Base-by-base conservation (phyloP, 2,113 vertebrate species). In the Istiophorus platypterus region DNA sequence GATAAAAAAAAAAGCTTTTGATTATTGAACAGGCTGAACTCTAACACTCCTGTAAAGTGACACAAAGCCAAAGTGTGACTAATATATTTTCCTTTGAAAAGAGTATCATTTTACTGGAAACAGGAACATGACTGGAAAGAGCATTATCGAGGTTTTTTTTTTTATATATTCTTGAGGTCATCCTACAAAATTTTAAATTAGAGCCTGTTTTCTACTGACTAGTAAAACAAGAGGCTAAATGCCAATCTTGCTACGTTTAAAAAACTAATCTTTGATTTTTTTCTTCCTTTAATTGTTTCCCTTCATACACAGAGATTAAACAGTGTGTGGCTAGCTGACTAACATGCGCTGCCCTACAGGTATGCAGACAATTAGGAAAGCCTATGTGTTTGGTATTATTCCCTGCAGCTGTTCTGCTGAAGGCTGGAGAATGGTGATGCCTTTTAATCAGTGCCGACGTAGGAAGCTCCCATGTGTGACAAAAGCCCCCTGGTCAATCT, bases 361-460 rank as follows among this genome's bases (percentile, higher is more conserved):
- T 93, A 92, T 90, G 86, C 85, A 90, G 81, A 91, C 88, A 91
- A 90, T 91, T 84, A 94, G 80, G 66, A 81, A 80, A 72, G 72
- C 63, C 70, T 89, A 68, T 76, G 37, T 83, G 83, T 92, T 93
- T 92, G 86, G 67, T 81, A 65, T 72, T 70, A 80, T 85, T 80
- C 79, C 90, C 85, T 85, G 85, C 84, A 87, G 90, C 66, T 68
- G 39, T 69, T 76, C 22, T 72, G 82, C 85, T 85, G 71, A 77
- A 57, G 86, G 83, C 80, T 79, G 80, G 71, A 75, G 84, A 78
- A 77, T 67, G 72, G 78, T 70, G 75, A 59, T 85, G 92, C 86
- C 74, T 93, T 93, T 92, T 91, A 94, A 94, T 95, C 92, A 93
- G 84, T 76, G 49, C 78, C 65, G 57, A 88, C 39, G 71, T 85